These are phyloP conservation scores for Busseola fusca DNA, from an alignment of 2,888 invertebrate genomes.

Conservation along the genomic window DNA sequence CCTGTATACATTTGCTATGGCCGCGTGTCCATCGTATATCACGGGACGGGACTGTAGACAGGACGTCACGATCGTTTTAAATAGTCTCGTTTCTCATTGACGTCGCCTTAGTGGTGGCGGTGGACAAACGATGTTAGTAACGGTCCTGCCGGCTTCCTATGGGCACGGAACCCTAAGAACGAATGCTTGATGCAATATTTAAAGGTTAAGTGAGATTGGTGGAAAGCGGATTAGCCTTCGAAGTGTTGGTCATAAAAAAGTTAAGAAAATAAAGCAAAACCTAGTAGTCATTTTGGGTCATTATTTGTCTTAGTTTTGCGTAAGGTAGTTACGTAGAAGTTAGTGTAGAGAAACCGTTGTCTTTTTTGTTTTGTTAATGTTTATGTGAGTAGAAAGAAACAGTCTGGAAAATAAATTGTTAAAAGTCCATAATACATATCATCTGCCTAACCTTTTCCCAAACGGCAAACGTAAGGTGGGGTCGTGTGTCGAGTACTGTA, in stretches of 20 bases:
- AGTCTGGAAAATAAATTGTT: background rate
- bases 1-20: background rate
- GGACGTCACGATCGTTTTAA: background rate
- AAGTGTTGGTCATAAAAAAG: conserved; percentile 19
- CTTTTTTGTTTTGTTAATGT: background rate
- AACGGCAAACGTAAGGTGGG: too few species aligned
- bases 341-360: background rate
- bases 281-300: background rate
- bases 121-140: background rate
- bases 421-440: too few species aligned
- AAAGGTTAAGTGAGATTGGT: conserved; percentile 32
- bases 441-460: too few species aligned
- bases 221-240: conserved; percentile 46
- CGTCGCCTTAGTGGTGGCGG: background rate
- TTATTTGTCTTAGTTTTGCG: conserved; percentile 22
- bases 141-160: accelerated
- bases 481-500: too few species aligned
- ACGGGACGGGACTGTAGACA: background rate
- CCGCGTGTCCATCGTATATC: background rate
- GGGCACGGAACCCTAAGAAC: background rate
- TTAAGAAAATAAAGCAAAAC: conserved; percentile 20
- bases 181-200: conserved; percentile 25
- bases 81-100: background rate
- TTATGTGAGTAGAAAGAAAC: background rate
- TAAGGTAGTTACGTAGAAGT: conserved; percentile 3